A percentile compares a stretch with the other conserved stretches of the same genome.
Evolutionary conservation across 2,888 invertebrate genomes (phyloP).

Genomic region (Diabrotica balteata): DNA sequence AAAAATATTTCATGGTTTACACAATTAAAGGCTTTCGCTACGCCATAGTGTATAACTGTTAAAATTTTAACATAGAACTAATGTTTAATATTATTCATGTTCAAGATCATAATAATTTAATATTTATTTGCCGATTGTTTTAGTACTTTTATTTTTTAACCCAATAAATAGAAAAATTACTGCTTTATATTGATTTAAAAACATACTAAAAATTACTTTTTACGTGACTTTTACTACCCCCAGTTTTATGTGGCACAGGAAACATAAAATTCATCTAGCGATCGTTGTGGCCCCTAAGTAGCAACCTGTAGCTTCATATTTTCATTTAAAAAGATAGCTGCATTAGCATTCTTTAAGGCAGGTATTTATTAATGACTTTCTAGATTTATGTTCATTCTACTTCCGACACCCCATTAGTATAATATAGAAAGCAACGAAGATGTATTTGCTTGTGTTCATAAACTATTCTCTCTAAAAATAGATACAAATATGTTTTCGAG

Average conservation of each 20-base stretch:
- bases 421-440: slow-evolving; percentile 20
- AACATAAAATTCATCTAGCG: neutral
- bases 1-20: too few relatives aligned
- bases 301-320: slow-evolving; percentile 7
- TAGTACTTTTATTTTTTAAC: too few relatives aligned
- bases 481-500: slow-evolving; percentile 23
- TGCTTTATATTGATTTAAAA: too few relatives aligned
- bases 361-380: slow-evolving; percentile 22
- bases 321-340: neutral
- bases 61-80: too few relatives aligned
- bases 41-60: too few relatives aligned
- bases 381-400: slow-evolving; percentile 21
- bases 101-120: too few relatives aligned
- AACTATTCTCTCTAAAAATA: slow-evolving; percentile 18
- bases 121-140: too few relatives aligned
- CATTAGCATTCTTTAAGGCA: slow-evolving; percentile 18
- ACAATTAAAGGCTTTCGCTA: too few relatives aligned
- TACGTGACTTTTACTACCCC: too few relatives aligned
- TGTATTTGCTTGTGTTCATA: slow-evolving; percentile 8
- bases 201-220: too few relatives aligned
- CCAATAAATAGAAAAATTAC: too few relatives aligned
- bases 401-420: slow-evolving; percentile 29
- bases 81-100: too few relatives aligned
- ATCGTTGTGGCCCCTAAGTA: neutral
- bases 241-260: neutral